Percentiles rank a stretch among this genome's conserved stretches.
Evolutionary conservation across 2,113 vertebrate genomes (phyloP).

Genomic region (Misgurnus anguillicaudatus): DNA sequence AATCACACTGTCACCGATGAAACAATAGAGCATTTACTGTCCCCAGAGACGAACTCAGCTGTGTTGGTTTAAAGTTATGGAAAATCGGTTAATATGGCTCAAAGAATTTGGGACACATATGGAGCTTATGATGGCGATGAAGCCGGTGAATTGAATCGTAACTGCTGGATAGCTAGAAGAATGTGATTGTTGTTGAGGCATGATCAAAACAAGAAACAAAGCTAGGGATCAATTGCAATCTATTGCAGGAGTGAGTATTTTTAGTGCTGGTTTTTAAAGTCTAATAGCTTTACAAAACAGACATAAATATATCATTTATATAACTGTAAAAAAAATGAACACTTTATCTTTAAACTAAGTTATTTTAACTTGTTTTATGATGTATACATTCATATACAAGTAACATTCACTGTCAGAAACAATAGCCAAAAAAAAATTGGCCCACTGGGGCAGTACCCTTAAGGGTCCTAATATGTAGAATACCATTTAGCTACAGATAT

Average conservation of each 20-base stretch:
- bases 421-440: too few relatives aligned
- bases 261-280: background rate
- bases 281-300: background rate
- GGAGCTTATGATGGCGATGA: background rate
- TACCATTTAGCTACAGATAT: too few relatives aligned
- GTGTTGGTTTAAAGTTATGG: slow-evolving; percentile 12
- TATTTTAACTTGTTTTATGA: too few relatives aligned
- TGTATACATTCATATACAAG: too few relatives aligned
- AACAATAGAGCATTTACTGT: slow-evolving; percentile 3
- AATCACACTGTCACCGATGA: slow-evolving; percentile 29
- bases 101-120: slow-evolving; percentile 3
- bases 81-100: slow-evolving; percentile 20
- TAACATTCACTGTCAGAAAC: too few relatives aligned
- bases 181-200: background rate
- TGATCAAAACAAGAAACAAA: background rate
- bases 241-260: background rate
- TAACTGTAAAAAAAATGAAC: too few relatives aligned
- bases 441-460: too few relatives aligned
- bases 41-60: slow-evolving; percentile 20
- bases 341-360: too few relatives aligned
- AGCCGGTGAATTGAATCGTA: slow-evolving; percentile 25
- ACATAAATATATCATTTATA: background rate
- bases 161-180: background rate
- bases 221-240: background rate
- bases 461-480: too few relatives aligned